A percentile compares a stretch with the other conserved stretches of the same genome.
These are phyloP conservation scores for Timema cristinae DNA, from an alignment of 2,888 invertebrate genomes.

Conservation along the genomic window DNA sequence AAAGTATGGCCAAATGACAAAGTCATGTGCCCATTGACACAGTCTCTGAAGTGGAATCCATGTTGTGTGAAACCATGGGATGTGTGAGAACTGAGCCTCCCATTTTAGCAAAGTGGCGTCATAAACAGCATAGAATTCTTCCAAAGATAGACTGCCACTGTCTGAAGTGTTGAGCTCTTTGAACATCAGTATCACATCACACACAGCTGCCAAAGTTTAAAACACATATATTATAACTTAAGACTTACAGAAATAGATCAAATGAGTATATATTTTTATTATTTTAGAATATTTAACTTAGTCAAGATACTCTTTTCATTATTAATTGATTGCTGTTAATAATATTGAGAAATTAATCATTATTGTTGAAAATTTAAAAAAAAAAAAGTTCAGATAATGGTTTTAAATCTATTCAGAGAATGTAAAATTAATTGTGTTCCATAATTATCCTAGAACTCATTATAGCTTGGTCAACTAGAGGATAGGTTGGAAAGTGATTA, in stretches of 20 bases:
- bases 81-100: slow-evolving; percentile 61
- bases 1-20: slow-evolving; percentile 69
- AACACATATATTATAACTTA: background rate
- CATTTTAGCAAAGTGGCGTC: slow-evolving; percentile 70
- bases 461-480: too few relatives aligned
- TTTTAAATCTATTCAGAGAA: too few relatives aligned
- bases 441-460: too few relatives aligned
- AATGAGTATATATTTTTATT: too few relatives aligned
- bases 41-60: slow-evolving; percentile 58
- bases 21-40: slow-evolving; percentile 56
- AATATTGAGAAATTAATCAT: too few relatives aligned
- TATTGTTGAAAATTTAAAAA: too few relatives aligned
- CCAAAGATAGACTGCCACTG: slow-evolving; percentile 61
- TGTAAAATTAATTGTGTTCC: too few relatives aligned
- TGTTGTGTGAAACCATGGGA: slow-evolving; percentile 68
- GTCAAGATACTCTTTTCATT: too few relatives aligned
- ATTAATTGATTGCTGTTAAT: too few relatives aligned
- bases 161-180: slow-evolving; percentile 68
- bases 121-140: slow-evolving; percentile 70
- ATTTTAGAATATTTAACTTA: too few relatives aligned
- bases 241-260: background rate
- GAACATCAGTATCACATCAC: slow-evolving; percentile 76
- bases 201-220: slow-evolving; percentile 50
- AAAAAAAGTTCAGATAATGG: too few relatives aligned
- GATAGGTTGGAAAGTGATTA: too few relatives aligned